Conservation (phyloP, 2,797 vertebrate genomes). For the Decapterus maruadsi region DNA sequence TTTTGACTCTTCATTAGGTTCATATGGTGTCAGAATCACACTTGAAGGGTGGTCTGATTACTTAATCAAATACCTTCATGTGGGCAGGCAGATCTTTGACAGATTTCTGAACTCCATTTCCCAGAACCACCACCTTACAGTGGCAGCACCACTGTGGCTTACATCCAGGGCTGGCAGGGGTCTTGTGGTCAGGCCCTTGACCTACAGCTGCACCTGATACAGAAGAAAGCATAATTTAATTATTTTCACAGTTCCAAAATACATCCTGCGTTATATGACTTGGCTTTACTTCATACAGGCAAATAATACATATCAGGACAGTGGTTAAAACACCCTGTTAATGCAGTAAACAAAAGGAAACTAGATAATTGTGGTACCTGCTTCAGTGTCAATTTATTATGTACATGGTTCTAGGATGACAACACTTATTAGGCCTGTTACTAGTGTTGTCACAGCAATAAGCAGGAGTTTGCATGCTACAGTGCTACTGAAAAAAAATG, state of each 20-base stretch:
- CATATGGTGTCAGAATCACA: background rate
- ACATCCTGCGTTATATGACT: background rate
- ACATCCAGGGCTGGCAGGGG: slow-evolving; percentile 81
- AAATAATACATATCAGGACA: slow-evolving; percentile 2
- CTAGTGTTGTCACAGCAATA: slow-evolving; percentile 30
- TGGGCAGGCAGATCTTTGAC: slow-evolving; percentile 86
- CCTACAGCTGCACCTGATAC: slow-evolving; percentile 82
- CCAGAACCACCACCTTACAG: slow-evolving; percentile 97
- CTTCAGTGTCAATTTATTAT: slow-evolving; percentile 1
- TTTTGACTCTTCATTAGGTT: background rate
- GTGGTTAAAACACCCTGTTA: slow-evolving; percentile 18
- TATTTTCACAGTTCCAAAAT: background rate
- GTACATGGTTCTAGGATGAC: background rate
- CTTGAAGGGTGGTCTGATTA: slow-evolving; percentile 1
- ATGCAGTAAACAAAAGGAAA: slow-evolving; percentile 3
- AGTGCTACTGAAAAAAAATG: slow-evolving; percentile 16
- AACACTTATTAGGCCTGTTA: slow-evolving; percentile 46
- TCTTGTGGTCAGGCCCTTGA: slow-evolving; percentile 84
- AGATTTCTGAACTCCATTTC: slow-evolving; percentile 93
- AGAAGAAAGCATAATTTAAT: background rate
- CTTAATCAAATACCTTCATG: slow-evolving; percentile 84
- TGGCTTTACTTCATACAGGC: background rate
- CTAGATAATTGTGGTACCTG: background rate
- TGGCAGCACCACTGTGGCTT: slow-evolving; percentile 97
- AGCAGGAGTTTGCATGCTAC: slow-evolving; percentile 19